Base-by-base conservation (phyloP, 2,113 vertebrate species). In the Lampris incognitus region DNA sequence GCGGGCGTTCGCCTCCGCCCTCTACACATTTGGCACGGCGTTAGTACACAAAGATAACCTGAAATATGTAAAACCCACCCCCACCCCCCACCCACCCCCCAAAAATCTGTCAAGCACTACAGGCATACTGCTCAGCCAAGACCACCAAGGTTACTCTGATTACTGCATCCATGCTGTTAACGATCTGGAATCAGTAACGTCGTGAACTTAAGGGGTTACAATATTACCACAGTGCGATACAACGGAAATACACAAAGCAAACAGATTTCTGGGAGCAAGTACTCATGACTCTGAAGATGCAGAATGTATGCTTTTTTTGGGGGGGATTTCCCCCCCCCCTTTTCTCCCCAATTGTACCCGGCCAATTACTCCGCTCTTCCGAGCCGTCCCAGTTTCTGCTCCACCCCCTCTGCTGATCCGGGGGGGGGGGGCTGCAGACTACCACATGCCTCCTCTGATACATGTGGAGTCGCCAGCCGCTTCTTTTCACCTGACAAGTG, bases 21-120 rank as follows among this genome's bases (percentile, higher is more conserved):
- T 73, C 68, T 46, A 10, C 44, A 24, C 68, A 48, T 88, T 85
- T 85, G 87, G 87, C 86, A 87, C 58, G n/a, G 13, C 39, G n/a
- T 6, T 9, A 75, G 57, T 79, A 74, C 74, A 83, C n/a, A 50
- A 65, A 67, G 48, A 42, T 37, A n/a, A 76, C 38, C 63, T 51
- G 36, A 2, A 66, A 37, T 44, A 24, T 24, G 24, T 24, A 24
- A 24, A 24, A 24, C 24, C 24, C 24, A 24, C 24, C 24, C 24
- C 24, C 24, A 24, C 24, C 24, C 24, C 24, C 24, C 24, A 24
- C 24, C 24, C 24, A 24, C 44, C 40, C 54, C 4, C 1, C 1
- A n/a, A 49, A 11, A 9, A 24, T 58, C 56, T 60, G 39, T 68
- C 64, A 13, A 48, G 44, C 46, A 70, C 41, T 80, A 52, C 50